Base-by-base conservation (phyloP, 2,113 vertebrate species). In the Cryptotis parvus region DNA sequence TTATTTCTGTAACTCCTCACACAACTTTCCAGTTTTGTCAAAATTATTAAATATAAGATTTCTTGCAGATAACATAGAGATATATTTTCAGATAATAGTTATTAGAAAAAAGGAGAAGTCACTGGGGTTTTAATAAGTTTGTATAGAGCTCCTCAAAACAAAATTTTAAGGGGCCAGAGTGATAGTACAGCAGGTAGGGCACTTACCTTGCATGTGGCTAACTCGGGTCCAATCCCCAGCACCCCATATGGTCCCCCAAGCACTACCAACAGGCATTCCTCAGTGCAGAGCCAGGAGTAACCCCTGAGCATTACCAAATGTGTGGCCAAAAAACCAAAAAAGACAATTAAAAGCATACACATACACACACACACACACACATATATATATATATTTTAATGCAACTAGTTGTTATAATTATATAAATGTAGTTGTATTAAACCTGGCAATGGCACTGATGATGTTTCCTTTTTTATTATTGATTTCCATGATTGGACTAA, bases 1-100 rank as follows among this genome's bases (percentile, higher is more conserved):
- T 92, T 87, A 20, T 81, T 93, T 90, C 39, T 85, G 4, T 76
- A 43, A 11, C 83, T 90, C 88, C 49, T 90, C 68, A 89, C 9
- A 68, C 63, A 90, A 43, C 39, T 86, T 70, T 73, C 39, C 9
- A 83, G 26, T 58, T 72, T 92, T 80, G 89, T 79, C 9, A 82
- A 85, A 92, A 89, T 6, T 58, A 89, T 93, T 86, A 22, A 22
- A 58, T 58, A 58, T 58, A 58, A 22, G 55, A 58, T 22, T 33
- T 24, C 79, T 93, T 85, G 78, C 4, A 65, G 43, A 84, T 11
- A 61, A 24, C 70, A 75, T 73, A 83, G 41, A 77, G 72, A 92
- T 72, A 76, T 76, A 87, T 66, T 81, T 86, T 78, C 31, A 92
- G 26, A 61, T 75, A 86, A 26, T 18, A 73, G 15, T 80, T 85